Evolutionary conservation across 2,797 vertebrate genomes (phyloP), one percentile per base, ranked within the genome.

Genomic region (Eremophila alpestris): DNA sequence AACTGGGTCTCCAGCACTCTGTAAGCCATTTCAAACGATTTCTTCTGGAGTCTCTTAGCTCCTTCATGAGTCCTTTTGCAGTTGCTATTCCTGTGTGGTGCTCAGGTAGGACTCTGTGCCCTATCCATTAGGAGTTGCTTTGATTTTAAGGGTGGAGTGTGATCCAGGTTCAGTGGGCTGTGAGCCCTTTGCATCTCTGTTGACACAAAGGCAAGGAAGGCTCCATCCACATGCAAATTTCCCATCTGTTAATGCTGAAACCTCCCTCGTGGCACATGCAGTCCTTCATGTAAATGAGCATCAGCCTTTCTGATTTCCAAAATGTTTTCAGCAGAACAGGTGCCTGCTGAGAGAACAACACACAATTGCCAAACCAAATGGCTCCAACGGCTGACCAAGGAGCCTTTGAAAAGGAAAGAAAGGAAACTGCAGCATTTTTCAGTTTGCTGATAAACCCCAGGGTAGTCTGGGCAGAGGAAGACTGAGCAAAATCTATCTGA

Each of bases 351-450:
- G 60, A 80, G 46, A 45, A 30, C 41, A 69, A 59, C n/a, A 49
- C 0, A 0, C 13, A 9, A 16, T 4, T 73, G 56, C 69, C 18
- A 1, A 73, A 45, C 18, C 49, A 55, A 55, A 55, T 0, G 2
- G 64, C 13, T 88, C 64, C 70, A 62, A 7, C 0, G 0, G n/a
- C 45, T 69, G 67, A n/a, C 48, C 45, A 45, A 74, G 40, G 2
- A 83, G 64, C 30, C 48, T 89, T 60, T 64, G 58, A 80, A 80
- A 82, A 70, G 62, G 77, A 59, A 85, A 65, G 40, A 8, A 46
- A 78, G 67, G 51, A 67, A 85, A 77, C 32, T 27, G 59, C 41
- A 29, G 30, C 55, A 36, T 27, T 73, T 91, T 41, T 71, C 68
- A 55, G 41, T 54, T 80, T 88, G 43, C 41, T 41, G 48, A 45